Conservation (phyloP, 2,113 vertebrate genomes). For the Psephotus haematonotus region DNA sequence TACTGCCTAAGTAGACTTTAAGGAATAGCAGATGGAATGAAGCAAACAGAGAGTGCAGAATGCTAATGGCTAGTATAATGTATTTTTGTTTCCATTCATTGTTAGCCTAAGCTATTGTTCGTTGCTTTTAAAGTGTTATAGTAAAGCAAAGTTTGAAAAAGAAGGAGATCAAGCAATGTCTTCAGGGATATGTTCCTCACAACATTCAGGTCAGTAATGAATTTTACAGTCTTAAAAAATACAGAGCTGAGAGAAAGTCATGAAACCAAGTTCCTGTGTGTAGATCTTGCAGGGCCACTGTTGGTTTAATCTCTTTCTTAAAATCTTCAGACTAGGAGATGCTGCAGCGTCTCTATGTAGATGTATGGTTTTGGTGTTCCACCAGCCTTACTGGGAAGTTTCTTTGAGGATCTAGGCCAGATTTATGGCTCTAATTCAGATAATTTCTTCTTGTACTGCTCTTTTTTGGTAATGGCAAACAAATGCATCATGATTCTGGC, state of each 20-base stretch:
- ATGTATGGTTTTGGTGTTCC: neutral
- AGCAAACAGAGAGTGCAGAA: neutral
- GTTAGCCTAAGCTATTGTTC: neutral
- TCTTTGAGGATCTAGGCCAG: fast-evolving
- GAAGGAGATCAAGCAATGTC: neutral
- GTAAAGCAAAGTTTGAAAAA: neutral
- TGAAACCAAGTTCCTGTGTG: neutral
- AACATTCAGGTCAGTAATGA: neutral
- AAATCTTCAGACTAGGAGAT: neutral
- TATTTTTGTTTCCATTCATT: neutral
- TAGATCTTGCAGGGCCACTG: neutral
- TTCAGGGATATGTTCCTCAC: neutral
- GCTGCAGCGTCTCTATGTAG: fast-evolving
- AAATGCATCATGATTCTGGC: neutral
- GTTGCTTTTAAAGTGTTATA: neutral
- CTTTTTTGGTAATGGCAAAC: fast-evolving
- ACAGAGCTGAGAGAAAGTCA: neutral
- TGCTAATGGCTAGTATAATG: neutral
- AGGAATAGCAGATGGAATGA: neutral
- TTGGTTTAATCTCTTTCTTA: neutral
- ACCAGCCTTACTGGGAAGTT: neutral
- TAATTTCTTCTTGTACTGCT: neutral
- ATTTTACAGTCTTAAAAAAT: neutral
- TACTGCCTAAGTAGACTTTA: fast-evolving
- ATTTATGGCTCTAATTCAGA: neutral